Evolutionary conservation across 1,140 invertebrate species (phyloP).

Genomic region (Zaprionus nigranus): DNA sequence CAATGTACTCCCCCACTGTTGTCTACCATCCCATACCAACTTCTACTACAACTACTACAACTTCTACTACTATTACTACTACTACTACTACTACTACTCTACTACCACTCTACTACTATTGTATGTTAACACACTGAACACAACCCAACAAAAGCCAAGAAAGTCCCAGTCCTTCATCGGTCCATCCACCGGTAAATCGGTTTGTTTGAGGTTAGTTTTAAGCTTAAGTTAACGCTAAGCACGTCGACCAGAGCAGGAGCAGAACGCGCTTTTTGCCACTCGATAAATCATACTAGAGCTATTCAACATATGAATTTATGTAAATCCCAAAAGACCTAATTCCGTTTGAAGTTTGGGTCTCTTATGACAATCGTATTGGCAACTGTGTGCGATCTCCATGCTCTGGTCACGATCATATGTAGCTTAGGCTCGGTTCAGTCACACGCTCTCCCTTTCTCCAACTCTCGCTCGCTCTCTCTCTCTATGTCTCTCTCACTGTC

Average conservation of each 20-base stretch:
- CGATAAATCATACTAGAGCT: not conserved
- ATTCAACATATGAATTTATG: not conserved
- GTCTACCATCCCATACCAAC: constrained; percentile 41
- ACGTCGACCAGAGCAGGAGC: constrained; percentile 13
- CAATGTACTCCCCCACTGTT: constrained; percentile 43
- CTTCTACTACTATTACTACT: constrained; percentile 43
- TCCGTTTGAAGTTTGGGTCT: not conserved
- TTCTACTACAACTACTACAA: constrained; percentile 20
- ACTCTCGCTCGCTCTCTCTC: constrained; percentile 3
- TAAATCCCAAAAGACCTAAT: constrained; percentile 8
- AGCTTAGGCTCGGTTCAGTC: constrained; percentile 32
- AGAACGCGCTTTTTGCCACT: no score
- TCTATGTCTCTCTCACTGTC: no score
- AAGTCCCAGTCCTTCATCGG: constrained; percentile 39
- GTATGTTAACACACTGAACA: constrained; percentile 63
- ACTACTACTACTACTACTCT: constrained; percentile 49
- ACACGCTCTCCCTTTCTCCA: constrained; percentile 15
- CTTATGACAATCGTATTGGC: not conserved
- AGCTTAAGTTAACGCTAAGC: constrained; percentile 39
- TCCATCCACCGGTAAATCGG: constrained; percentile 10
- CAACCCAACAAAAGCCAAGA: constrained; percentile 34
- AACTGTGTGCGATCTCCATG: constrained; percentile 8
- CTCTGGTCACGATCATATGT: constrained; percentile 11
- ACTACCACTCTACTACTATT: constrained; percentile 53
- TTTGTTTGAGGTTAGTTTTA: constrained; percentile 67